Conservation (phyloP, 2,797 vertebrate genomes). For the Myripristis murdjan region DNA sequence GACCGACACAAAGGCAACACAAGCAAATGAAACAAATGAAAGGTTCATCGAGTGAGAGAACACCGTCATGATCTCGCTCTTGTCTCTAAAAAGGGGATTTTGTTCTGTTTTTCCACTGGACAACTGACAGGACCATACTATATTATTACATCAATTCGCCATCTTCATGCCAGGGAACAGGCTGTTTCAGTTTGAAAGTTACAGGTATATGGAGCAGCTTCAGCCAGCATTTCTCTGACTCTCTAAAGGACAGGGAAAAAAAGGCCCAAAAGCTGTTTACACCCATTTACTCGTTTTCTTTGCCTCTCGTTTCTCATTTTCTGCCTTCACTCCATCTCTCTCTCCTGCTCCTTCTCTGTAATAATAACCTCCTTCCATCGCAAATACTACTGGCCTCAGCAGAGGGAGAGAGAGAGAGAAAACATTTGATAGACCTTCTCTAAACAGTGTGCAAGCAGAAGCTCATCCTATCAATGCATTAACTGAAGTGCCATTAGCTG, state of each 20-base stretch:
- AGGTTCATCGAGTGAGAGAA: not conserved
- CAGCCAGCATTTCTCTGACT: slow-evolving; percentile 32
- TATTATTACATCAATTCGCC: not conserved
- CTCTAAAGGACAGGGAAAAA: slow-evolving; percentile 5
- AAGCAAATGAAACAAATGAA: slow-evolving; percentile 2
- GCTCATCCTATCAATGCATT: slow-evolving; percentile 47
- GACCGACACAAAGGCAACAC: not conserved
- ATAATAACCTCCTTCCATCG: slow-evolving; percentile 53
- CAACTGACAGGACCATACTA: not conserved
- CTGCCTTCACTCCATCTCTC: slow-evolving; percentile 30
- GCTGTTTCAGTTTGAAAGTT: slow-evolving; percentile 11
- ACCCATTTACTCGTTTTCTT: slow-evolving; percentile 31
- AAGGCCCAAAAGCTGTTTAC: slow-evolving; percentile 26
- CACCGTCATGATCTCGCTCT: not conserved
- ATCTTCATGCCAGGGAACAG: slow-evolving; percentile 18
- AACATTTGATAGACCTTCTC: slow-evolving; percentile 24
- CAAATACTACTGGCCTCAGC: slow-evolving; percentile 36
- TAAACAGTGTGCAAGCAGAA: slow-evolving; percentile 31
- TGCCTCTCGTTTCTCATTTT: slow-evolving; percentile 47
- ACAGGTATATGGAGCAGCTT: slow-evolving; percentile 16
- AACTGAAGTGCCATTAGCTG: slow-evolving; percentile 59
- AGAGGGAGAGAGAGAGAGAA: slow-evolving; percentile 12
- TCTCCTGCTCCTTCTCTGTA: slow-evolving; percentile 26
- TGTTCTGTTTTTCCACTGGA: not conserved
- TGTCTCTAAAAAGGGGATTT: not conserved